Evolutionary conservation across 37 sponge, comb jelly and placozoan genomes (phyloP).

Genomic region (Aplysina aerophoba): DNA sequence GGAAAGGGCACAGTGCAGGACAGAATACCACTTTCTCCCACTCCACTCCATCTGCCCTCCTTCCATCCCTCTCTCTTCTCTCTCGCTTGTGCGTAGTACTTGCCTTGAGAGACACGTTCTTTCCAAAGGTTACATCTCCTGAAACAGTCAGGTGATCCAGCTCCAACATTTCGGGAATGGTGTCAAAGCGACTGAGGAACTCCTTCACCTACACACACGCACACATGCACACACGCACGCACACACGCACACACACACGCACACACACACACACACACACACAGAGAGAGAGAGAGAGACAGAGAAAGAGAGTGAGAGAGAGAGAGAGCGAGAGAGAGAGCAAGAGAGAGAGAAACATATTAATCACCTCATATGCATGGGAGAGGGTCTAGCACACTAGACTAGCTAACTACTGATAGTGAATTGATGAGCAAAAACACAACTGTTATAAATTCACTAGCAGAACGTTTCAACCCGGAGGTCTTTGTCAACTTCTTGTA

Average conservation of each 20-base stretch:
- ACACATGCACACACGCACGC: no score
- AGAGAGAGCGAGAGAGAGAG: background rate
- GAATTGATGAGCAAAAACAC: no score
- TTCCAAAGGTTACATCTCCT: constrained; percentile 95
- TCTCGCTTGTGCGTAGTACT: no score
- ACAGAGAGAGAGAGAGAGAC: background rate
- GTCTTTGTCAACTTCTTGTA: no score
- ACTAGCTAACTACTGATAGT: no score
- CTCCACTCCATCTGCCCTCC: no score
- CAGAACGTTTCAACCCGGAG: no score
- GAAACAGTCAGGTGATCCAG: constrained; percentile 96
- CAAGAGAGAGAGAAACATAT: background rate
- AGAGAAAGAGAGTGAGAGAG: constrained; percentile 3
- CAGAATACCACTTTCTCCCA: no score
- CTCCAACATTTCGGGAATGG: constrained; percentile 92
- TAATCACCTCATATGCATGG: no score
- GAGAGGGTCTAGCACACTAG: no score
- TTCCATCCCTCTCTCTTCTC: no score
- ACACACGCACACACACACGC: constrained; percentile 38
- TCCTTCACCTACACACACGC: constrained; percentile 70
- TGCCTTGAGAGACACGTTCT: constrained; percentile 81
- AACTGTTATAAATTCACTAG: no score
- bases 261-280: background rate
- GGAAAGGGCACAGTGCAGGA: background rate
- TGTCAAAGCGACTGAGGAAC: constrained; percentile 85